Base-by-base conservation (phyloP, 2,113 vertebrate species). In the Oryzias woworae region DNA sequence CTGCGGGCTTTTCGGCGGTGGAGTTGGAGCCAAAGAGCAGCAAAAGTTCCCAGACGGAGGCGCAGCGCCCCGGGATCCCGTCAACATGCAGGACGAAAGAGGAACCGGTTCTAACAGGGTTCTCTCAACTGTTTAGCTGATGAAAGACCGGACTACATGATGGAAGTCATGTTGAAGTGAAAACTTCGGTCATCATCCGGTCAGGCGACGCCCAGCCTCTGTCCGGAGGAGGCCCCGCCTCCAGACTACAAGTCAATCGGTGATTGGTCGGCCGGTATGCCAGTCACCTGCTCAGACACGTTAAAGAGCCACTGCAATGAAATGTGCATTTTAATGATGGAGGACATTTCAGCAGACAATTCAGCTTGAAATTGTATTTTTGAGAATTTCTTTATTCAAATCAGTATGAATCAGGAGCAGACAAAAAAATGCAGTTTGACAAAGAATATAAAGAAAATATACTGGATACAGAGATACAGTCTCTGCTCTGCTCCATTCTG, bases 121-220 rank as follows among this genome's bases (percentile, higher is more conserved):
- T n/a, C 17, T 4, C 18, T 60, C n/a, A 23, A 2, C 5, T 2
- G 42, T 0, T 4, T n/a, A 20, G 18, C 8, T 42, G 5, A 18
- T 0, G 16, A 22, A 36, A 16, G 14, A 15, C 8, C 0, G 2
- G 26, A 15, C 17, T 16, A 56, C n/a, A 58, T 24, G 58, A 52
- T 31, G 60, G 75, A 83, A 89, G 67, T 65, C 58, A 75, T 73
- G 62, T 66, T 68, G 59, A 14, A 68, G 53, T 48, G 45, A 74
- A 88, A 90, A 90, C 81, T 91, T 87, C 83, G 83, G 72, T 82
- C 83, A 91, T 88, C 87, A 91, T 93, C 92, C 91, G 92, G 92
- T 92, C 89, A 92, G 91, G 84, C 78, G 89, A 92, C 90, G 76
- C 66, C 75, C 82, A 78, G 80, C 81, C 85, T 83, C 80, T 77